Conservation (phyloP, 2,888 invertebrate species). For the Unio delphinus region DNA sequence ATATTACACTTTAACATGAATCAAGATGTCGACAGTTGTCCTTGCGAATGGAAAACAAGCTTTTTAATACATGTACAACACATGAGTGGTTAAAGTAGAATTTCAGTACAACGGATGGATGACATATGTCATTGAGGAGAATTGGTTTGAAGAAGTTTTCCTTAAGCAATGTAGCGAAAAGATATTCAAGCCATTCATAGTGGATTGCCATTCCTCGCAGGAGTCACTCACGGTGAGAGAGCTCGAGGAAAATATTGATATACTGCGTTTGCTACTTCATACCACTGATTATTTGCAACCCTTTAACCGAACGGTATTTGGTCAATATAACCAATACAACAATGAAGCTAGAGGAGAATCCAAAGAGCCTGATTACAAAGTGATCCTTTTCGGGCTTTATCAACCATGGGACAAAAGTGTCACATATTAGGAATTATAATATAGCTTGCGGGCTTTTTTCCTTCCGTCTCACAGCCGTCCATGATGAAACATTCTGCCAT, state of each 20-base stretch:
- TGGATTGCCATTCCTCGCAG: not conserved
- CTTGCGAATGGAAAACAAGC: no score
- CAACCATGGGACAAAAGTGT: not conserved
- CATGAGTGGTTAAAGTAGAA: no score
- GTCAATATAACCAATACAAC: not conserved
- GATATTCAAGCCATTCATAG: not conserved
- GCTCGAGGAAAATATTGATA: not conserved
- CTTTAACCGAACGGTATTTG: slow-evolving; percentile 1
- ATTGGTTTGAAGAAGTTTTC: slow-evolving; percentile 3
- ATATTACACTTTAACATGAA: no score
- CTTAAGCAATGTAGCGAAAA: not conserved
- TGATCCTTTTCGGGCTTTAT: not conserved
- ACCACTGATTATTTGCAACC: not conserved
- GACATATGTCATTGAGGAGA: no score
- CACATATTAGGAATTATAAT: not conserved
- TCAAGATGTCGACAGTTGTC: no score
- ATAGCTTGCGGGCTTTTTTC: not conserved
- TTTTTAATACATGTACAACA: no score
- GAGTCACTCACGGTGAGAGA: not conserved
- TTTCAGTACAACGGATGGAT: no score
- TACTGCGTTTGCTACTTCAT: not conserved
- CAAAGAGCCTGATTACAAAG: not conserved
- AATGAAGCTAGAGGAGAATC: not conserved
- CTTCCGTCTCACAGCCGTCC: not conserved
- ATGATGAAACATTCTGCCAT: not conserved